Conservation (phyloP, 2,888 invertebrate species). For the Sinodicranocentrus sp. region DNA sequence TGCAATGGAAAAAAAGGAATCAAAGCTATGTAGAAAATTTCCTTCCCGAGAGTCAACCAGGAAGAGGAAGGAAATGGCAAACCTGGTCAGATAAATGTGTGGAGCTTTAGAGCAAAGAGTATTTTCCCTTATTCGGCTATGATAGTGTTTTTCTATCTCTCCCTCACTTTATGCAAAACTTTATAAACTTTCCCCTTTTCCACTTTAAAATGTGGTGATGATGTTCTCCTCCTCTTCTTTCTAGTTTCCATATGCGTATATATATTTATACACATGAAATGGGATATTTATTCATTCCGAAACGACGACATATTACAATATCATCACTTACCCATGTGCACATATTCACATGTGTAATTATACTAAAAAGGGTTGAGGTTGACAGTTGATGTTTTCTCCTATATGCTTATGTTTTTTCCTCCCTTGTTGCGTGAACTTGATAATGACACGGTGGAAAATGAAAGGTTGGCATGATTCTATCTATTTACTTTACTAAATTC, state of each 20-base stretch:
- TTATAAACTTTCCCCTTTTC: conserved; percentile 19
- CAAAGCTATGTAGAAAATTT: conserved; percentile 9
- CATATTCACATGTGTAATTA: conserved; percentile 2
- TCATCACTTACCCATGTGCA: neutral
- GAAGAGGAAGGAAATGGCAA: conserved; percentile 43
- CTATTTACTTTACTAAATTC: conserved; percentile 9
- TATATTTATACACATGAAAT: neutral
- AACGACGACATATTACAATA: neutral
- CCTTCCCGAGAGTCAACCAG: neutral
- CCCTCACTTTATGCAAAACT: neutral
- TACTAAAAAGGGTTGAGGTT: conserved; percentile 20
- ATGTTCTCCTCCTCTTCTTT: conserved; percentile 25
- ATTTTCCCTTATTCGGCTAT: neutral
- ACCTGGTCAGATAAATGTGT: conserved; percentile 31
- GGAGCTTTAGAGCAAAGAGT: too few species aligned
- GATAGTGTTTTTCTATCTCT: neutral
- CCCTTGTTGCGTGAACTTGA: conserved; percentile 26
- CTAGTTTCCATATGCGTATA: conserved; percentile 15
- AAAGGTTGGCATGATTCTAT: conserved; percentile 1
- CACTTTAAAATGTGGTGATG: too few species aligned
- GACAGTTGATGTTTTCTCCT: conserved; percentile 40
- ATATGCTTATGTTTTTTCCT: conserved; percentile 8
- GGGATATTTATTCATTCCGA: neutral
- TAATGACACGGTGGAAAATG: conserved; percentile 30
- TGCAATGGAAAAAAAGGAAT: neutral